phyloP scores from a whole-genome alignment of 2,113 vertebrate genomes.

The Cryptotis parvus region DNA sequence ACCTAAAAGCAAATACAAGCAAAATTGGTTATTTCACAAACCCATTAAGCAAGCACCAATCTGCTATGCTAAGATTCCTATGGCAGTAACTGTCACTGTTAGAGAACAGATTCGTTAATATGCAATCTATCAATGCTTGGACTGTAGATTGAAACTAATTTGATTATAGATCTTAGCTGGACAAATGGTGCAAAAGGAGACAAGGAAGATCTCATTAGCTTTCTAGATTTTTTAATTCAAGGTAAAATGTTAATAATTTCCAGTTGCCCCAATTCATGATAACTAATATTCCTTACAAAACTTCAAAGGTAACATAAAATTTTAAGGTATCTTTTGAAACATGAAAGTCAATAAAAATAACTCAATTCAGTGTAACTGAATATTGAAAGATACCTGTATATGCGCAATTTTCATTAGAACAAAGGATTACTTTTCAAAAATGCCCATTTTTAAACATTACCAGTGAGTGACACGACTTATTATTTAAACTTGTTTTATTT shows the following conservation, averaged over 20 bases:
- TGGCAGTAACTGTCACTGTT: background rate
- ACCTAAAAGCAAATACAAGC: background rate
- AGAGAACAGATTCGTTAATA: background rate
- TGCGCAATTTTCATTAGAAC: constrained; percentile 32
- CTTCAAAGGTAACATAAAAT: background rate
- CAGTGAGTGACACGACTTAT: background rate
- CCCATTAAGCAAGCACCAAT: constrained; percentile 25
- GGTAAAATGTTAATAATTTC: background rate
- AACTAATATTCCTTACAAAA: background rate
- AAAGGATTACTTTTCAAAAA: constrained; percentile 31
- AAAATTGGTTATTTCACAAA: constrained; percentile 33
- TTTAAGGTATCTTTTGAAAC: constrained; percentile 42
- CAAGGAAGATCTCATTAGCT: background rate
- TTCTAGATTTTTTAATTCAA: constrained; percentile 23
- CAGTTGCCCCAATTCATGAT: background rate
- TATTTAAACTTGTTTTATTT: constrained; percentile 16
- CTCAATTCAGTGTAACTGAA: background rate
- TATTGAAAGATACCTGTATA: background rate
- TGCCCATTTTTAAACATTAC: background rate
- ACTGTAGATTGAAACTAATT: background rate
- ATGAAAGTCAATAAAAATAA: background rate
- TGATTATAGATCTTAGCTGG: constrained; percentile 22
- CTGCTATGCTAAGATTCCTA: background rate
- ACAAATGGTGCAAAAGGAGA: background rate
- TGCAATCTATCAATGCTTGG: background rate